These are phyloP conservation scores for Proterorhinus semilunaris DNA, from an alignment of 2,113 vertebrate species.

Conservation along the genomic window DNA sequence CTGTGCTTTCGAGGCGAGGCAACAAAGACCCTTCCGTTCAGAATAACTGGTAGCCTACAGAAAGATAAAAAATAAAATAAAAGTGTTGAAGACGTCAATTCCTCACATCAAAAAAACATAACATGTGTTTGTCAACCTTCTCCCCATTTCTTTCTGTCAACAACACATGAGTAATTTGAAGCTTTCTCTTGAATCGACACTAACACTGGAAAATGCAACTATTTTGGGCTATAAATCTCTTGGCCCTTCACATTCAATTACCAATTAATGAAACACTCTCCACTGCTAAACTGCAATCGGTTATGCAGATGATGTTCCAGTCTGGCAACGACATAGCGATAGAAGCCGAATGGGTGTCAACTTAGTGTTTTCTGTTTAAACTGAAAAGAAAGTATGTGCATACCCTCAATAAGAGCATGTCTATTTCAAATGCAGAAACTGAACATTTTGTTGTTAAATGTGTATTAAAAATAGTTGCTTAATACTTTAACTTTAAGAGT, in stretches of 20 bases:
- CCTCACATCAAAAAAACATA: slow-evolving; percentile 30
- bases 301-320: no score
- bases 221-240: slow-evolving; percentile 35
- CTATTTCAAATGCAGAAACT: no score
- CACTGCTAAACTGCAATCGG: slow-evolving; percentile 19
- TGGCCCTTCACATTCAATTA: slow-evolving; percentile 8
- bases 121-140: slow-evolving; percentile 5
- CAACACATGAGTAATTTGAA: slow-evolving; percentile 26
- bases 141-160: slow-evolving; percentile 2
- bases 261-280: slow-evolving; percentile 13
- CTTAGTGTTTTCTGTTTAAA: no score
- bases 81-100: slow-evolving; percentile 40
- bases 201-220: not conserved
- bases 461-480: no score
- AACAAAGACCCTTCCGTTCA: not conserved
- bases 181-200: slow-evolving; percentile 26
- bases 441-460: no score
- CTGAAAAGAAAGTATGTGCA: no score
- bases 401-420: no score
- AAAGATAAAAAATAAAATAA: slow-evolving; percentile 31
- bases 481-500: no score
- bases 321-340: no score
- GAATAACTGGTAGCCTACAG: slow-evolving; percentile 9
- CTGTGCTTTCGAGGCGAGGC: not conserved
- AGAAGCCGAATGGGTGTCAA: no score